Conservation (phyloP, 2,797 vertebrate genomes). For the Chloroceryle inda region DNA sequence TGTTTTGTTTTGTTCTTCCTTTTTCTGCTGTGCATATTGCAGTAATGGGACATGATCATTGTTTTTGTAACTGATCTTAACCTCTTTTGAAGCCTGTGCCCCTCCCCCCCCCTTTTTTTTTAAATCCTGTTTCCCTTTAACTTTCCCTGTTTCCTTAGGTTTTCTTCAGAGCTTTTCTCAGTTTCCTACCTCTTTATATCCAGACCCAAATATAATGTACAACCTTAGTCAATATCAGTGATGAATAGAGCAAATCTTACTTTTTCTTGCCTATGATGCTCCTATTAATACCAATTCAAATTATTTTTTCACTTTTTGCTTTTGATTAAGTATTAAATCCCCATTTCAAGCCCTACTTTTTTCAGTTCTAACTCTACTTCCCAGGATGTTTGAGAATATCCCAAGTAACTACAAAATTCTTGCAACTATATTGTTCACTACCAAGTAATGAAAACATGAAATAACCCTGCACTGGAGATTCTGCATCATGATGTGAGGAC, state of each 20-base stretch:
- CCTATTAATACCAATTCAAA: background rate
- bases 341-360: background rate
- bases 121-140: background rate
- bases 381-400: background rate
- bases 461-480: background rate
- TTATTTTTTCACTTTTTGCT: background rate
- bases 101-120: background rate
- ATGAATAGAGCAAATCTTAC: background rate
- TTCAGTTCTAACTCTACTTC: background rate
- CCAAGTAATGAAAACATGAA: background rate
- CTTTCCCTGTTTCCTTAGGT: background rate
- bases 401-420: background rate
- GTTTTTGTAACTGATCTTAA: background rate
- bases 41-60: background rate
- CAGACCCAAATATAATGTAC: background rate
- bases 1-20: accelerated
- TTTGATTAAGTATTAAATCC: background rate
- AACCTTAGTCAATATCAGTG: background rate
- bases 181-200: background rate
- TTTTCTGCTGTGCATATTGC: background rate
- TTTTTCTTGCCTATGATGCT: background rate
- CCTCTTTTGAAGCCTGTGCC: background rate
- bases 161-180: background rate
- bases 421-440: background rate
- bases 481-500: background rate